A percentile compares a stretch with the other conserved stretches of the same genome.
These are phyloP conservation scores for Pollachius pollachius DNA, from an alignment of 2,113 vertebrate genomes.

Conservation along the genomic window DNA sequence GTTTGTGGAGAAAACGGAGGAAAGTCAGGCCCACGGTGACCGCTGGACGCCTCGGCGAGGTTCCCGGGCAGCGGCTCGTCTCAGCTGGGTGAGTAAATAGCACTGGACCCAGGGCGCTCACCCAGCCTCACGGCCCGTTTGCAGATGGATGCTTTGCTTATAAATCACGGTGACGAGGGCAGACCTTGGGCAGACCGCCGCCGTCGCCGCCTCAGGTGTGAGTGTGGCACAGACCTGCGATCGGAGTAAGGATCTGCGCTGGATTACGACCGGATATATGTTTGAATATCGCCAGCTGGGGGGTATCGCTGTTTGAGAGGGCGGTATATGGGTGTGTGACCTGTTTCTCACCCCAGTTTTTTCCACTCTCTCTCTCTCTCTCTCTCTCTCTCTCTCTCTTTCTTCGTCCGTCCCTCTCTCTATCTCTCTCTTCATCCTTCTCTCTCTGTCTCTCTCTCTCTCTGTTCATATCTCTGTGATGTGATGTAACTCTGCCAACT, in stretches of 20 bases:
- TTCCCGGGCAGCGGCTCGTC: slow-evolving; percentile 21
- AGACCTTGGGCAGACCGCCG: slow-evolving; percentile 60
- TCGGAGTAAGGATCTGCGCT: not conserved
- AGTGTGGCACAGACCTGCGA: slow-evolving; percentile 35
- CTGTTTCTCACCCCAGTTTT: too few species aligned
- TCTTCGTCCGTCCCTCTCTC: not conserved
- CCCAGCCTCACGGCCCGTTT: slow-evolving; percentile 57
- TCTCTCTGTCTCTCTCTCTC: slow-evolving; percentile 40
- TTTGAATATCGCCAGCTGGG: too few species aligned
- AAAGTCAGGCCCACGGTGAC: slow-evolving; percentile 31
- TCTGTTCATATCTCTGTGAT: slow-evolving; percentile 52
- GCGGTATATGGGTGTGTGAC: too few species aligned
- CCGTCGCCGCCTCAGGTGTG: slow-evolving; percentile 41
- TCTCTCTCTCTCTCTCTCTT: slow-evolving; percentile 51
- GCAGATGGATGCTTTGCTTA: slow-evolving; percentile 64
- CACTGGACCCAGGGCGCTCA: slow-evolving; percentile 58
- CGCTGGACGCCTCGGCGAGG: slow-evolving; percentile 45
- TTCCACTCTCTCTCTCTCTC: slow-evolving; percentile 34
- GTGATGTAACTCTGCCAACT: slow-evolving; percentile 46
- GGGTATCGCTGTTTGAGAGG: too few species aligned
- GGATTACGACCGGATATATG: too few species aligned
- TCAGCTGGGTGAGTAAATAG: slow-evolving; percentile 66
- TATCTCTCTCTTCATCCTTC: too few species aligned
- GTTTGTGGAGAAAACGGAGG: slow-evolving; percentile 14
- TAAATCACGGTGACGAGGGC: slow-evolving; percentile 62